These are phyloP conservation scores for Epicampocera succincta DNA, from an alignment of 2,888 invertebrate genomes.

Conservation along the genomic window DNA sequence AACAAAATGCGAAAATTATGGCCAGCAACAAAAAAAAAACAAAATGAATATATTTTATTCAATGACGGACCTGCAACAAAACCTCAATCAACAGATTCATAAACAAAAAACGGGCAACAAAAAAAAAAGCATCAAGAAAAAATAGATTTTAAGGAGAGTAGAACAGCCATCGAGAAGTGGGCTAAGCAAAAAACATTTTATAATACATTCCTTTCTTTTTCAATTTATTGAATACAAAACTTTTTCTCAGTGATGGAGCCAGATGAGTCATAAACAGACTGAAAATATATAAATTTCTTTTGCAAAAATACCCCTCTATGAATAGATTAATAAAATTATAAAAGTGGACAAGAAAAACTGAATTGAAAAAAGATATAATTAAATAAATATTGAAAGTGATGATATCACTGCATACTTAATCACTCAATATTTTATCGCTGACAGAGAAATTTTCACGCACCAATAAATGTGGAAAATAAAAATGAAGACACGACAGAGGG, in stretches of 20 bases:
- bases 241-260: background rate
- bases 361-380: slow-evolving; percentile 27
- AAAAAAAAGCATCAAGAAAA: slow-evolving; percentile 19
- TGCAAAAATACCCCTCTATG: background rate
- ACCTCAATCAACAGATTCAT: slow-evolving; percentile 37
- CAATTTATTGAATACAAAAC: slow-evolving; percentile 7
- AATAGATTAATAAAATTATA: slow-evolving; percentile 25
- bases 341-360: slow-evolving; percentile 15
- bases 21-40: background rate
- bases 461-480: too few species aligned
- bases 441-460: too few species aligned
- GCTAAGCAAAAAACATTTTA: slow-evolving; percentile 20
- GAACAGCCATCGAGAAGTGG: slow-evolving; percentile 6
- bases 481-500: too few species aligned
- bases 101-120: slow-evolving; percentile 5
- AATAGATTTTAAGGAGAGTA: slow-evolving; percentile 20
- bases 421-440: too few species aligned
- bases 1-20: slow-evolving; percentile 35
- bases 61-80: slow-evolving; percentile 35
- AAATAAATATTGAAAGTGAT: slow-evolving; percentile 27
- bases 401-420: slow-evolving; percentile 10
- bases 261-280: slow-evolving; percentile 21
- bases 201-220: slow-evolving; percentile 3
- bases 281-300: background rate
- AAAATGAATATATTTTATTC: slow-evolving; percentile 20